A percentile compares a stretch with the other conserved stretches of the same genome.
Evolutionary conservation across 2,113 vertebrate genomes (phyloP).

Genomic region (Dipodomys ordii): DNA sequence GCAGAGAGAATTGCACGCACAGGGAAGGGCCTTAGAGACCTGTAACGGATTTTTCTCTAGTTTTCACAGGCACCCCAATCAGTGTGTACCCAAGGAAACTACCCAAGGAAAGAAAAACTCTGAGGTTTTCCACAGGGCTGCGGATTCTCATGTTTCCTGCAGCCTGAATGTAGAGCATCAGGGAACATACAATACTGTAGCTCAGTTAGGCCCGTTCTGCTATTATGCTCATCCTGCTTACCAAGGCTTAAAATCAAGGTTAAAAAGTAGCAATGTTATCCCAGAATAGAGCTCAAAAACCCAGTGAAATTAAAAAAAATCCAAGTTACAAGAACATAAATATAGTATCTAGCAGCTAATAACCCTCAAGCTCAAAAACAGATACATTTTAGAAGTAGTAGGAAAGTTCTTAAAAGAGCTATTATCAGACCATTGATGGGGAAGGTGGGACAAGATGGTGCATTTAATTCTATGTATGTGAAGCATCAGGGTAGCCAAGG

Average conservation of each 20-base stretch:
- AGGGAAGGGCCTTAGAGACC: not conserved
- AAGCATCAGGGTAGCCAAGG: too few species aligned
- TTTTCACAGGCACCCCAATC: not conserved
- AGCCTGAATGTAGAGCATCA: not conserved
- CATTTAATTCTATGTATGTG: too few species aligned
- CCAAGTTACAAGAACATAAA: not conserved
- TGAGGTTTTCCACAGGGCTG: not conserved
- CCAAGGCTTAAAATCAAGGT: not conserved
- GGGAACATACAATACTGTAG: not conserved
- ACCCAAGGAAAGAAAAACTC: not conserved
- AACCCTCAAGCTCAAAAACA: not conserved
- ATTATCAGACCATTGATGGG: not conserved
- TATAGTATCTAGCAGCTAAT: not conserved
- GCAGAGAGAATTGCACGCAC: not conserved
- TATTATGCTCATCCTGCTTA: not conserved
- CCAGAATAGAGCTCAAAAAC: not conserved
- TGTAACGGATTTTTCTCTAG: not conserved
- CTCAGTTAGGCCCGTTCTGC: not conserved
- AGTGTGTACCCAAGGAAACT: not conserved
- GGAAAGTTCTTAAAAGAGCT: not conserved
- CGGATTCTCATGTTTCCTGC: not conserved
- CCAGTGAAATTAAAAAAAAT: not conserved
- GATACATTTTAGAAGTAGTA: not conserved
- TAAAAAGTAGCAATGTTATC: not conserved
- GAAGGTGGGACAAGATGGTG: too few species aligned